Base-by-base conservation (phyloP, 2,113 vertebrate genomes). In the Apus apus region DNA sequence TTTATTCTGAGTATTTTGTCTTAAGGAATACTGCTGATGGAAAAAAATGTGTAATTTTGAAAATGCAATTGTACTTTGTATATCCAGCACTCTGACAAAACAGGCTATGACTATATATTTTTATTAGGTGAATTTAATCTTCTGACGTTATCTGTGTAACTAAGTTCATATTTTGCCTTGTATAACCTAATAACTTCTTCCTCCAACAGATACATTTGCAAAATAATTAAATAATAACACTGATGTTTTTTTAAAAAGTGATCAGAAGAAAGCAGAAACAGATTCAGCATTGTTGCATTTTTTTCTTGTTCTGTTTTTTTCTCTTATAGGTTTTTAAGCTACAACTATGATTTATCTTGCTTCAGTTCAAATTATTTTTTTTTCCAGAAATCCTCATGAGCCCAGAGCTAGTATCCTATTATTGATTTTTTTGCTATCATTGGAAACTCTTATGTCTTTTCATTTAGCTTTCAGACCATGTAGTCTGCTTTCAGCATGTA, bases 291-390 rank as follows among this genome's bases (percentile, higher is more conserved):
- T 60, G 17, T 53, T 58, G 2, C 6, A 2, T 13, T 57, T 45
- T 76, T 50, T 38, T 3, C 46, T 48, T 14, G 0, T 21, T 43
- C 38, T 38, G 38, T 26, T 38, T 50, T 26, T 43, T 17, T 8
- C 2, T 54, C 6, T 43, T 60, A 77, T 2, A 73, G 23, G 50
- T 83, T 83, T 87, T 92, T 73, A 43, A 74, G 17, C 18, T 90
- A 60, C 13, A 43, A 6, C 30, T 0, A 0, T 50, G n/a, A 70
- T 66, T 83, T 92, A 56, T 85, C 62, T 62, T 73, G 32, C 11
- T 89, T 71, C 34, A 60, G 20, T 74, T 81, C 22, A 92, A 94
- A 90, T 92, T 67, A 70, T 92, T 90, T 83, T 90, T 5, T 83
- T 90, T 77, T 86, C 32, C 53, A 84, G 76, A 90, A 77, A 67